phyloP scores from a whole-genome alignment of 2,888 invertebrate genomes.

The Ernsta delagoae region DNA sequence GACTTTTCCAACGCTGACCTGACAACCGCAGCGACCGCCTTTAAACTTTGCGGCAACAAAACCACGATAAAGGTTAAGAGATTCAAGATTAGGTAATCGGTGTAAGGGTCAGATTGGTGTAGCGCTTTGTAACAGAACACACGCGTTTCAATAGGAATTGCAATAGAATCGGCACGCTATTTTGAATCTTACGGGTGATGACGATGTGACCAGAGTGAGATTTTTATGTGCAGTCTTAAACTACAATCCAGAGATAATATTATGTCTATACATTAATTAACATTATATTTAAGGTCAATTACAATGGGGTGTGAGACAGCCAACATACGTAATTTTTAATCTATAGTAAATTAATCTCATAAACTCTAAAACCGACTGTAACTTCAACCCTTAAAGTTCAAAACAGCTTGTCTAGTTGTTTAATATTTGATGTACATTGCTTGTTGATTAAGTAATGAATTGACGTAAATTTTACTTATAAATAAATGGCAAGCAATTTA shows the following conservation, averaged over 20 bases:
- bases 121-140: not conserved
- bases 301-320: no score
- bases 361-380: not conserved
- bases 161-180: not conserved
- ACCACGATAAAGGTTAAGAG: slow-evolving; percentile 93
- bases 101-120: slow-evolving; percentile 19
- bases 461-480: not conserved
- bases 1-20: no score
- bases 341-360: no score
- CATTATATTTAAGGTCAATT: no score
- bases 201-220: no score
- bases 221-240: no score
- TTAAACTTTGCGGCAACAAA: slow-evolving; percentile 94
- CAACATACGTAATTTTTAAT: no score
- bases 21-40: slow-evolving; percentile 94
- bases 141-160: no score
- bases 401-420: not conserved
- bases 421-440: slow-evolving; percentile 8
- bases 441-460: not conserved
- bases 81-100: slow-evolving; percentile 87
- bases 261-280: no score
- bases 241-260: no score
- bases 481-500: not conserved
- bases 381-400: not conserved
- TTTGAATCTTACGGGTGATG: no score